Evolutionary conservation across 2,888 invertebrate species (phyloP).

Genomic region (Stratiomys singularior): DNA sequence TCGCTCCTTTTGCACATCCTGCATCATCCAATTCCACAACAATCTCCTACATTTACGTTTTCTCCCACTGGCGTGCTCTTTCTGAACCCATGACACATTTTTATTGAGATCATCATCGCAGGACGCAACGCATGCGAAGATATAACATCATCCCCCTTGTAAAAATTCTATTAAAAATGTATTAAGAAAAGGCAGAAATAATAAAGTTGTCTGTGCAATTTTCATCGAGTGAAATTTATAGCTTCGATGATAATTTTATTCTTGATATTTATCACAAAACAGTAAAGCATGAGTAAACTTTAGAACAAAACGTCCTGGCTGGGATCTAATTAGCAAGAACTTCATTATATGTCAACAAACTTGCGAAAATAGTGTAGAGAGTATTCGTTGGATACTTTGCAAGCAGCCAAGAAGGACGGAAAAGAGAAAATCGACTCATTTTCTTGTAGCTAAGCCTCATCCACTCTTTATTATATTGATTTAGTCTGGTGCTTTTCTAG

Average conservation of each 20-base stretch:
- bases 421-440: background rate
- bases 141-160: background rate
- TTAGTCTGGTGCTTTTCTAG: background rate
- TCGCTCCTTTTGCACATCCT: too few species aligned
- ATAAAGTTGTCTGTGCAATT: background rate
- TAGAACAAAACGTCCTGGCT: background rate
- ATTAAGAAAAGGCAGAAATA: background rate
- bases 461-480: background rate
- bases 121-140: background rate
- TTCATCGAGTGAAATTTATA: background rate
- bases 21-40: background rate
- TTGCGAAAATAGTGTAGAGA: background rate
- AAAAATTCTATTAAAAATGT: slow-evolving; percentile 5
- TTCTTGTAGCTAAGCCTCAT: background rate
- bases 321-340: background rate
- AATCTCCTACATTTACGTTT: background rate
- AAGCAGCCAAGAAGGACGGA: background rate
- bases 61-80: background rate
- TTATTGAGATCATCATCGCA: slow-evolving; percentile 1
- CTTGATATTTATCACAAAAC: background rate
- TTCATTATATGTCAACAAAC: slow-evolving; percentile 11
- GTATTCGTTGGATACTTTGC: background rate
- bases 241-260: background rate
- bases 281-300: background rate
- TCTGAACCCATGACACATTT: background rate